Evolutionary conservation across 2,888 invertebrate genomes (phyloP).

Genomic region (Drosophila borborema): DNA sequence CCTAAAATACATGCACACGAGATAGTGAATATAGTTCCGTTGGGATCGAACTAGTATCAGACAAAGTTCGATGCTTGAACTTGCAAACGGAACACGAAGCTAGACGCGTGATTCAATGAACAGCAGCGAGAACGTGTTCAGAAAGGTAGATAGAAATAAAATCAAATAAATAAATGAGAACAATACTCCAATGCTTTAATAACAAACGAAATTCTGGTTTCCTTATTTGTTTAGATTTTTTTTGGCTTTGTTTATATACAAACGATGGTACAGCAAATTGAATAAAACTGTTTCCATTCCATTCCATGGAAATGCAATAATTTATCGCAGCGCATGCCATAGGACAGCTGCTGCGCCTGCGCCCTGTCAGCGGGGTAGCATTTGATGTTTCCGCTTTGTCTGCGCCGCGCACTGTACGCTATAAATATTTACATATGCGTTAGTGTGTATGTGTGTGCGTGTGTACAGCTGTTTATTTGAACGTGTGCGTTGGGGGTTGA

Average conservation of each 20-base stretch:
- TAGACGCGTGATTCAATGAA: slow-evolving; percentile 15
- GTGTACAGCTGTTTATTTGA: slow-evolving; percentile 3
- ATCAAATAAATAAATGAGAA: slow-evolving; percentile 4
- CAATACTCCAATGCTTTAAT: slow-evolving; percentile 27
- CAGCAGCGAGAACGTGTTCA: background rate
- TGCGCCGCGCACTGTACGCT: slow-evolving; percentile 27
- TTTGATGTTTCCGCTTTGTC: slow-evolving; percentile 33
- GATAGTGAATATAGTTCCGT: slow-evolving; percentile 22
- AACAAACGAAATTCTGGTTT: background rate
- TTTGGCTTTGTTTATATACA: slow-evolving; percentile 12
- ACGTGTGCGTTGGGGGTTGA: slow-evolving; percentile 31
- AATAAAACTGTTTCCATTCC: slow-evolving; percentile 8
- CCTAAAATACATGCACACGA: slow-evolving; percentile 2
- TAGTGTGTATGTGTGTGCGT: background rate
- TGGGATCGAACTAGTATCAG: background rate
- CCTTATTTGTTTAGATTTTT: slow-evolving; percentile 14
- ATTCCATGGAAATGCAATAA: slow-evolving; percentile 32
- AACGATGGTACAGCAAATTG: background rate
- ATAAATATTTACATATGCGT: slow-evolving; percentile 22
- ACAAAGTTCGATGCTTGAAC: slow-evolving; percentile 9
- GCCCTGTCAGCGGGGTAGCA: slow-evolving; percentile 19
- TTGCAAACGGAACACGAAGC: slow-evolving; percentile 16
- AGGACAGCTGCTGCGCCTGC: slow-evolving; percentile 47
- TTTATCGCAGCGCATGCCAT: slow-evolving; percentile 40
- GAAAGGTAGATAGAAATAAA: background rate